These are phyloP conservation scores for Varanus salvator DNA, from an alignment of 2,113 vertebrate genomes.

Conservation along the genomic window DNA sequence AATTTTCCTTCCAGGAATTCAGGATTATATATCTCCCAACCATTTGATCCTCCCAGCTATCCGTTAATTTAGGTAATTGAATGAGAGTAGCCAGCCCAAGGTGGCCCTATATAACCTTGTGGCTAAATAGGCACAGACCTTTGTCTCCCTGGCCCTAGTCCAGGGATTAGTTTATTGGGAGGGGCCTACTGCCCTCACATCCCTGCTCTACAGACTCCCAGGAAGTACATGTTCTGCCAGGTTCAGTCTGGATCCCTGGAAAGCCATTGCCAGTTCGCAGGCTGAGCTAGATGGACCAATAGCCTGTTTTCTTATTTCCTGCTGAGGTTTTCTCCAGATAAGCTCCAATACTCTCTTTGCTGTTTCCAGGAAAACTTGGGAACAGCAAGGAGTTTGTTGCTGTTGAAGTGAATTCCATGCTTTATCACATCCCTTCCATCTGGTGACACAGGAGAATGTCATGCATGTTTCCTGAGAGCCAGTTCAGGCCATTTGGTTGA, in stretches of 20 bases:
- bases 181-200: too few species aligned
- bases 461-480: constrained; percentile 14
- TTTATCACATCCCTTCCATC: constrained; percentile 56
- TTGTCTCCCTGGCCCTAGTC: too few species aligned
- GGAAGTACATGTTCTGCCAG: neutral
- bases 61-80: too few species aligned
- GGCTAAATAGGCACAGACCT: too few species aligned
- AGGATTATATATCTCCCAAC: neutral
- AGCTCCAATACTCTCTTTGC: neutral
- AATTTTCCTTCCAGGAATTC: too few species aligned
- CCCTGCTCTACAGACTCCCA: too few species aligned
- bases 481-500: constrained; percentile 50
- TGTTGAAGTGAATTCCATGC: constrained; percentile 52
- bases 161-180: too few species aligned
- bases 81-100: too few species aligned
- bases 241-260: neutral
- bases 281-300: neutral
- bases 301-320: neutral
- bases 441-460: constrained; percentile 46
- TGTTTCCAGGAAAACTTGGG: neutral
- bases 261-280: neutral
- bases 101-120: too few species aligned
- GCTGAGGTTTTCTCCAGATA: neutral
- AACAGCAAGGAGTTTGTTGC: constrained; percentile 5
- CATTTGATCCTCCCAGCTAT: too few species aligned